phyloP scores from a whole-genome alignment of 1,140 invertebrate species.

The Pseudoatta argentina region DNA sequence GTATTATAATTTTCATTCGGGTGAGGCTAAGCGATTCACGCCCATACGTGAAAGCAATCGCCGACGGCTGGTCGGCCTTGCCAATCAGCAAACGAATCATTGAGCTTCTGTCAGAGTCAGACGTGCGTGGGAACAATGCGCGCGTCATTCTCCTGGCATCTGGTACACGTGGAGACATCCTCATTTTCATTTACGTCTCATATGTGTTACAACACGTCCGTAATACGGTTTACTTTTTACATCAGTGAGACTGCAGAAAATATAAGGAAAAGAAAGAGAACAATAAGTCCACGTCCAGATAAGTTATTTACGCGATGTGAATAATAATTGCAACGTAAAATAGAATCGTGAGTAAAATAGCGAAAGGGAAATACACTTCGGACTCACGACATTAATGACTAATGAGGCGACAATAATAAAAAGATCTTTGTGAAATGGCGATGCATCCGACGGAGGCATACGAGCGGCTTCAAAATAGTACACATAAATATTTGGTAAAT shows the following conservation, averaged over 20 bases:
- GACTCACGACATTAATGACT: not conserved
- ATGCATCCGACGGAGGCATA: not conserved
- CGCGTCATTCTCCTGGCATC: slow-evolving; percentile 63
- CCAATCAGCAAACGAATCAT: slow-evolving; percentile 64
- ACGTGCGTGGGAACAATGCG: slow-evolving; percentile 66
- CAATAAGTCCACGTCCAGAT: not conserved
- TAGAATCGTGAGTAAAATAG: not conserved
- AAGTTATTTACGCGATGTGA: not conserved
- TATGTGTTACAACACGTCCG: not conserved
- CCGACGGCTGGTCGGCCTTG: slow-evolving; percentile 42
- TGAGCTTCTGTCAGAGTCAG: slow-evolving; percentile 74
- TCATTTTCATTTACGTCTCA: slow-evolving; percentile 16
- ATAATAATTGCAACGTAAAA: not conserved
- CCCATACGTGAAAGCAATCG: slow-evolving; percentile 44
- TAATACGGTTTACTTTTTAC: slow-evolving; percentile 6
- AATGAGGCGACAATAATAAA: not conserved
- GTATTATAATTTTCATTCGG: slow-evolving; percentile 27
- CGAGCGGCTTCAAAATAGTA: not conserved
- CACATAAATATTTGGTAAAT: slow-evolving; percentile 22
- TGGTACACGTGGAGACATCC: slow-evolving; percentile 45
- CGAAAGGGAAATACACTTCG: not conserved
- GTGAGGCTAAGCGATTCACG: slow-evolving; percentile 38
- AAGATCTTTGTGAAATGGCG: not conserved
- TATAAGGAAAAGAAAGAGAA: not conserved
- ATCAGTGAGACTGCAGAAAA: not conserved